Percentiles rank a stretch among this genome's conserved stretches.
phyloP scores from a whole-genome alignment of 2,113 vertebrate genomes.

The Boulengeromyrus knoepffleri region DNA sequence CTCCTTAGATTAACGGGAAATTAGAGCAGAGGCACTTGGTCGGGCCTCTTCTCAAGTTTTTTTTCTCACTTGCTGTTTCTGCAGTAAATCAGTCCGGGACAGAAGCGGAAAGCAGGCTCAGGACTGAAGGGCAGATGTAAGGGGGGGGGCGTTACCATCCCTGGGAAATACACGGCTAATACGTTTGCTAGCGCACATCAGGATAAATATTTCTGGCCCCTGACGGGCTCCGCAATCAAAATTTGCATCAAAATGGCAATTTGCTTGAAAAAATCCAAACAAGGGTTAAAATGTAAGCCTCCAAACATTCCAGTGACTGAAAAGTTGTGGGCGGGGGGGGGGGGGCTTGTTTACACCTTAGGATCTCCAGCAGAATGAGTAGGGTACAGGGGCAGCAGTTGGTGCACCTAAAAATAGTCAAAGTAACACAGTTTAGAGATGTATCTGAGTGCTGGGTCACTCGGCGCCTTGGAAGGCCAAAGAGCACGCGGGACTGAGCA shows the following conservation, averaged over 20 bases:
- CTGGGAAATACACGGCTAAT: background rate
- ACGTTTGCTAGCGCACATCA: background rate
- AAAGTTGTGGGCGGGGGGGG: background rate
- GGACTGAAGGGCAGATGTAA: background rate
- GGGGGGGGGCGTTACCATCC: background rate
- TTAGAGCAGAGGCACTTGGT: background rate
- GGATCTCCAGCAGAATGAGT: background rate
- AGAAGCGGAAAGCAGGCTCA: background rate
- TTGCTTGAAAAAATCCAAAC: background rate
- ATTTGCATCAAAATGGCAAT: background rate
- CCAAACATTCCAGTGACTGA: background rate
- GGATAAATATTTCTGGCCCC: background rate
- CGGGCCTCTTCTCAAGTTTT: background rate
- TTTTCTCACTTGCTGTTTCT: background rate
- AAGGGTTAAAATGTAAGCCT: background rate
- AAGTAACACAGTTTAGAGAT: conserved; percentile 5
- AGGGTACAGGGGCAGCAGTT: background rate
- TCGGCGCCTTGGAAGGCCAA: background rate
- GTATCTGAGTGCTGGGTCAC: background rate
- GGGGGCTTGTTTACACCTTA: background rate
- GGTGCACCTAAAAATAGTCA: background rate
- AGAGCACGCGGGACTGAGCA: background rate
- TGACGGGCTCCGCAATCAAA: background rate
- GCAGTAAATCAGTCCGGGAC: background rate
- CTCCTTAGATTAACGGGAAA: background rate